Conservation (phyloP, 1,140 invertebrate species). For the Ostrea denselamellosa region DNA sequence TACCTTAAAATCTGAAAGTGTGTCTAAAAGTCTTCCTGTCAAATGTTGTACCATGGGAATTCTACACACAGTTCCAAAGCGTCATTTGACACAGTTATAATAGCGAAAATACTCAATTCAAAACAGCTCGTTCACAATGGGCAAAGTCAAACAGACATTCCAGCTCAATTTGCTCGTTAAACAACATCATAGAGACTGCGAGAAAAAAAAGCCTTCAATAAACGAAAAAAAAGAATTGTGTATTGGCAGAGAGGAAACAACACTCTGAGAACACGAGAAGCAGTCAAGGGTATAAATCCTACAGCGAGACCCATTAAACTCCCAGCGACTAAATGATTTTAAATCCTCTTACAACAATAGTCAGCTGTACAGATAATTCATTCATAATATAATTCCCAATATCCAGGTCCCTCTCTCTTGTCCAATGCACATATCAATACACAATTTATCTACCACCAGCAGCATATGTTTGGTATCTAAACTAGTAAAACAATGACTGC, state of each 20-base stretch:
- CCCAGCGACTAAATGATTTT: slow-evolving; percentile 11
- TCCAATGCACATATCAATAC: slow-evolving; percentile 17
- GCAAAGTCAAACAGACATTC: slow-evolving; percentile 26
- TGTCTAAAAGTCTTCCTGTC: neutral
- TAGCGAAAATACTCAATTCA: neutral
- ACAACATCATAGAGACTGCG: neutral
- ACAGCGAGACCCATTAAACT: slow-evolving; percentile 8
- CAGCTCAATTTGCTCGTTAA: slow-evolving; percentile 8
- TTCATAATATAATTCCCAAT: slow-evolving; percentile 36
- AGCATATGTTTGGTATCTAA: neutral
- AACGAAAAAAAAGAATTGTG: slow-evolving; percentile 27
- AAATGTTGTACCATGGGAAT: neutral
- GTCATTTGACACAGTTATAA: neutral
- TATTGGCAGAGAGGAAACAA: neutral
- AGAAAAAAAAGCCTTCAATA: neutral
- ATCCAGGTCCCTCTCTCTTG: neutral
- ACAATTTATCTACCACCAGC: neutral
- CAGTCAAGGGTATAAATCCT: slow-evolving; percentile 13
- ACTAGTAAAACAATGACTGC: neutral
- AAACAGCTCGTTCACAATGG: slow-evolving; percentile 12
- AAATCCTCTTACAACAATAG: slow-evolving; percentile 15
- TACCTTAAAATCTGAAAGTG: neutral
- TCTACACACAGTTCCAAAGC: neutral
- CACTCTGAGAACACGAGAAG: neutral
- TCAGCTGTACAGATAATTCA: slow-evolving; percentile 16